Percentiles rank a stretch among this genome's conserved stretches.
Evolutionary conservation across 2,888 invertebrate genomes (phyloP).

Genomic region (Allolobophora icterica): DNA sequence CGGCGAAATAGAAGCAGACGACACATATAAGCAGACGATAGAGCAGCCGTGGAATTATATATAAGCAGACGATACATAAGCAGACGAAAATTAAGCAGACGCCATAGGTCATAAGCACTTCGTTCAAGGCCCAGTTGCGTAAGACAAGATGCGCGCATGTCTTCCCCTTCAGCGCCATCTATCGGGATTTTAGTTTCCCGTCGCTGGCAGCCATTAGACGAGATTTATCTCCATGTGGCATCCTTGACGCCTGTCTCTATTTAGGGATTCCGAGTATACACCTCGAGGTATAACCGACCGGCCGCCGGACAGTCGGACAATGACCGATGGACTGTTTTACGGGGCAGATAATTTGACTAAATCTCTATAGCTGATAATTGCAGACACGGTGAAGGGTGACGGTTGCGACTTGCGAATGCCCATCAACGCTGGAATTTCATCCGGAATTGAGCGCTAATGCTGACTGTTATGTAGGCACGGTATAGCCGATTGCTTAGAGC

Average conservation of each 20-base stretch:
- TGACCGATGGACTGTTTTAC: not conserved
- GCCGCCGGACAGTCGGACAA: not conserved
- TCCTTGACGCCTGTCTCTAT: not conserved
- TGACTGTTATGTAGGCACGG: no score
- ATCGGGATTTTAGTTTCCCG: not conserved
- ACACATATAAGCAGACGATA: no score
- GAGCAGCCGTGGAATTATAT: no score
- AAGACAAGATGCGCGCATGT: not conserved
- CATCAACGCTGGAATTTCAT: not conserved
- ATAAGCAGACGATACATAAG: no score
- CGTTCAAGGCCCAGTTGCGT: not conserved
- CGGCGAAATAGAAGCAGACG: no score
- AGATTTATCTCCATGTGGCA: not conserved
- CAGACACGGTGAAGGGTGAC: not conserved
- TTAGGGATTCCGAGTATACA: not conserved
- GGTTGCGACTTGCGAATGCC: not conserved
- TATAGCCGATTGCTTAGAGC: no score
- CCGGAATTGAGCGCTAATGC: not conserved
- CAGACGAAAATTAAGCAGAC: no score
- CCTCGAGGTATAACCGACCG: no score
- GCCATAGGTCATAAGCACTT: not conserved
- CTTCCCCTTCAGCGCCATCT: not conserved
- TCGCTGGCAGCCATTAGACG: not conserved
- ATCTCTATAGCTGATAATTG: constrained; percentile 5
- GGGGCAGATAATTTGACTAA: not conserved